These are phyloP conservation scores for Chorisops tibialis DNA, from an alignment of 2,888 invertebrate species.

Conservation along the genomic window DNA sequence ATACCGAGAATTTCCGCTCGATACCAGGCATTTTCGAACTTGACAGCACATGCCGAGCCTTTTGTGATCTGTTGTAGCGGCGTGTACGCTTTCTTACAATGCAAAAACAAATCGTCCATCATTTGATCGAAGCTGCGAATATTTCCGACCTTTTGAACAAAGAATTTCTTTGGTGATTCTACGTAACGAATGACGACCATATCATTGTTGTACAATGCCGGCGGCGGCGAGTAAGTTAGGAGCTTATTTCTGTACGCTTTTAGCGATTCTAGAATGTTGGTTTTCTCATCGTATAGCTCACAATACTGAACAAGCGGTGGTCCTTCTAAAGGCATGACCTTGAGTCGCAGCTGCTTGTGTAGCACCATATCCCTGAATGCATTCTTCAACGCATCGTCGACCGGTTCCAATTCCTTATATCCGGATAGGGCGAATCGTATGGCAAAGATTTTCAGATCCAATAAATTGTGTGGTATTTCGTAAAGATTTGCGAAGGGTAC, in stretches of 20 bases:
- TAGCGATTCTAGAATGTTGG: constrained; percentile 54
- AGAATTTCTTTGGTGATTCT: constrained; percentile 67
- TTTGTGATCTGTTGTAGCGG: constrained; percentile 53
- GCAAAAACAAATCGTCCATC: constrained; percentile 64
- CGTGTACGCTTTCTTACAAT: constrained; percentile 57
- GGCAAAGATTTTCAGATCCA: constrained; percentile 70
- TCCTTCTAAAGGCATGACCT: constrained; percentile 66
- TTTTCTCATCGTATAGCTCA: constrained; percentile 61
- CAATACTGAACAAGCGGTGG: constrained; percentile 73
- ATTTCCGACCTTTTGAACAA: constrained; percentile 65
- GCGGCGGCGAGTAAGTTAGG: constrained; percentile 43
- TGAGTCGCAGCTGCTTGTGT: constrained; percentile 62
- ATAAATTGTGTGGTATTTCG: constrained; percentile 70
- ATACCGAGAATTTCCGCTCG: constrained; percentile 73
- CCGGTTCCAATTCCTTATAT: constrained; percentile 60
- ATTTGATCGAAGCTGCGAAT: constrained; percentile 61
- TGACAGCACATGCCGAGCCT: constrained; percentile 72
- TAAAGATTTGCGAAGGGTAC: constrained; percentile 69
- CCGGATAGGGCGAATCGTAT: constrained; percentile 71
- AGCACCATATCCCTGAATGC: constrained; percentile 68
- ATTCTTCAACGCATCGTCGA: constrained; percentile 61
- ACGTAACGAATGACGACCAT: constrained; percentile 49
- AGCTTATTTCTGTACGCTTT: constrained; percentile 43
- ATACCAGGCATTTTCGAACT: constrained; percentile 85
- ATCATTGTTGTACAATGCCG: constrained; percentile 43